phyloP scores from a whole-genome alignment of 2,888 invertebrate species.

The Spisula subtruncata region DNA sequence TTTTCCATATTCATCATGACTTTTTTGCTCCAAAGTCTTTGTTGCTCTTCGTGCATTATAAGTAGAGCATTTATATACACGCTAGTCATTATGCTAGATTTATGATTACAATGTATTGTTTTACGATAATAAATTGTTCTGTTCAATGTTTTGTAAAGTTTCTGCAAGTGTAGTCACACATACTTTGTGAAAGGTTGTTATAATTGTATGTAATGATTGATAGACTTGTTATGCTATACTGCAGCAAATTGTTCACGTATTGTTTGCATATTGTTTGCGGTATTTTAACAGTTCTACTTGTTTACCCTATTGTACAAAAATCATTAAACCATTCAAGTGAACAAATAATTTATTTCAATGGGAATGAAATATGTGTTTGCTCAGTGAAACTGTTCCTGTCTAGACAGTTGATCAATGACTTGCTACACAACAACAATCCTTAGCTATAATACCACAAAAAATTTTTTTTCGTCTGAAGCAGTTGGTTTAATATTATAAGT shows the following conservation, averaged over 20 bases:
- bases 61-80: no score
- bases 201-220: not conserved
- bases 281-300: not conserved
- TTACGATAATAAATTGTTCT: no score
- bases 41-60: no score
- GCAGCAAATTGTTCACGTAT: not conserved
- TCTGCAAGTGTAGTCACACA: not conserved
- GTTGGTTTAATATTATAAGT: no score
- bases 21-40: no score
- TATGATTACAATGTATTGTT: no score
- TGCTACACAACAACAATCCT: not conserved
- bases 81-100: no score
- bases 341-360: not conserved
- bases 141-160: no score
- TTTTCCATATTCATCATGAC: no score
- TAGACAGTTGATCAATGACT: conserved; percentile 20
- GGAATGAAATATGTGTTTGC: not conserved
- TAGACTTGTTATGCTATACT: not conserved
- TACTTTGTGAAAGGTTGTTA: not conserved
- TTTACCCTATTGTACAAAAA: not conserved
- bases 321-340: not conserved
- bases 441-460: not conserved
- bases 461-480: no score
- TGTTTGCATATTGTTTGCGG: not conserved
- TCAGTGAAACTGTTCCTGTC: not conserved